These are phyloP conservation scores for Spodoptera littoralis DNA, from an alignment of 2,888 invertebrate genomes.

Conservation along the genomic window DNA sequence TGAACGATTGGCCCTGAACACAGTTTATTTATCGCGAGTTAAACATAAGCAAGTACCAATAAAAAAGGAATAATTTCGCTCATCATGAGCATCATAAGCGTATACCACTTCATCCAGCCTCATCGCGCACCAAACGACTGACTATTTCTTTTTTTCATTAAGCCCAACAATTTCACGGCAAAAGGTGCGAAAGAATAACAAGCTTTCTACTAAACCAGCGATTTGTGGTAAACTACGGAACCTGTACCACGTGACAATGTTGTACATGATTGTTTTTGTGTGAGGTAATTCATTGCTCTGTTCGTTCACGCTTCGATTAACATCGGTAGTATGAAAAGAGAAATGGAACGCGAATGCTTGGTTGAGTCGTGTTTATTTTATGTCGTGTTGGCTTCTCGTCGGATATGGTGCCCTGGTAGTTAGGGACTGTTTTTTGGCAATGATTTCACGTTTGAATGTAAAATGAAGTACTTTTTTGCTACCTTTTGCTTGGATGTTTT, in stretches of 20 bases:
- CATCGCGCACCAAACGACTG: conserved; percentile 17
- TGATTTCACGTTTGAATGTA: background rate
- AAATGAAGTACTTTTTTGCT: background rate
- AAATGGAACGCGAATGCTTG: conserved; percentile 16
- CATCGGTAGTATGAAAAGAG: conserved; percentile 3
- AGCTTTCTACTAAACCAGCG: conserved; percentile 56
- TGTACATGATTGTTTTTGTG: conserved; percentile 2
- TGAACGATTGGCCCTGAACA: too few species aligned
- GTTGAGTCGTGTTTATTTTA: background rate
- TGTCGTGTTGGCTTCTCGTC: conserved; percentile 4
- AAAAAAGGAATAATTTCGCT: too few species aligned
- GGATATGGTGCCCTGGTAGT: conserved; percentile 25
- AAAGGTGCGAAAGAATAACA: conserved; percentile 47
- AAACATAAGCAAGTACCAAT: too few species aligned
- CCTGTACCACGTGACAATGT: conserved; percentile 14
- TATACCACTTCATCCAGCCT: conserved; percentile 4
- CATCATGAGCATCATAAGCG: background rate
- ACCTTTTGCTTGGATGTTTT: too few species aligned
- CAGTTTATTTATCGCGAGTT: too few species aligned
- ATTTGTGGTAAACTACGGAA: conserved; percentile 55
- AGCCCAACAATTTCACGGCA: conserved; percentile 20
- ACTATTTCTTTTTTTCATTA: conserved; percentile 31
- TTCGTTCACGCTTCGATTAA: background rate
- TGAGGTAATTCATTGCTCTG: conserved; percentile 13
- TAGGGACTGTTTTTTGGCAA: conserved; percentile 21